Base-by-base conservation (phyloP, 2,797 vertebrate species). In the Rhadinocentrus ornatus region DNA sequence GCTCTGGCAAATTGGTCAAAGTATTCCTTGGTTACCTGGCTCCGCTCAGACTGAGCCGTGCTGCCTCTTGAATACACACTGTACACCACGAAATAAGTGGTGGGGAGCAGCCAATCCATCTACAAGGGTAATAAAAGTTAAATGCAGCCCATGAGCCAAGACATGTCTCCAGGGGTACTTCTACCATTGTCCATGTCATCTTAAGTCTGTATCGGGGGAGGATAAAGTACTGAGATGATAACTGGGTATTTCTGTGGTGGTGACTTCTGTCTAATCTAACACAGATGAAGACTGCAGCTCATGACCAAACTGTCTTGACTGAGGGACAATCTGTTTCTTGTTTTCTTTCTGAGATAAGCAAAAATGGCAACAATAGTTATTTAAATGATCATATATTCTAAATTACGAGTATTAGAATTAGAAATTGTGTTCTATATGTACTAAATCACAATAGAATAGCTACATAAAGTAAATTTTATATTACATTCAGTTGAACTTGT, bases 121-220 rank as follows among this genome's bases (percentile, higher is more conserved):
- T 88, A 76, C 37, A 37, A 32, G 68, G 84, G 86, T 84, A 87
- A 91, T 93, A 91, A 93, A 92, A 90, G 77, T 77, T 91, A 93
- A 92, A 88, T 78, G 77, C 81, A 81, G 84, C 61, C 84, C n/a
- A 1, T 63, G 79, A 77, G 81, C 78, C 32, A 48, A 88, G 87
- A 87, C 82, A 60, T 83, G 77, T 81, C 88, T 83, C 71, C 70
- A 26, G 88, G 84, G 82, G 69, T 54, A 77, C 70, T 77, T 84
- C 87, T 65, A 8, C 82, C 77, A 79, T 88, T 90, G 88, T 92
- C 81, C 86, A 62, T 74, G 66, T 81, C 83, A 62, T 88, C 81
- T 74, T 62, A 55, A 79, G 80, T 75, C 73, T 75, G 66, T 75
- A 78, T 84, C 62, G 74, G 75, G 71, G 80, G 63, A 75, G 73